Evolutionary conservation across 2,797 vertebrate species (phyloP).

Genomic region (Acipenser transmontanus): DNA sequence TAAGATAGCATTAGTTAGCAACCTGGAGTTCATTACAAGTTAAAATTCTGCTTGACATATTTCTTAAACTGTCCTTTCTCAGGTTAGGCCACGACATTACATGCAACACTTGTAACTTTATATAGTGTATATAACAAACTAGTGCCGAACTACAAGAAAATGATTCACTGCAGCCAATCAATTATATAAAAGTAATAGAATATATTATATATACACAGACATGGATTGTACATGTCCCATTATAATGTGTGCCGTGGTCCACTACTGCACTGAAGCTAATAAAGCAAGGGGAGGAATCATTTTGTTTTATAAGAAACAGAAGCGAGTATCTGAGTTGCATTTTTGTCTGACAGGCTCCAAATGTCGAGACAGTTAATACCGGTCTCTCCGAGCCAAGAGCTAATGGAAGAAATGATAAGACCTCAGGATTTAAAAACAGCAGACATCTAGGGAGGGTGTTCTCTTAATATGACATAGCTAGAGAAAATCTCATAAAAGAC

Average conservation of each 20-base stretch:
- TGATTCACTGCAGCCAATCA: not conserved
- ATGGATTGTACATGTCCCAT: not conserved
- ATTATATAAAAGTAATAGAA: conserved; percentile 12
- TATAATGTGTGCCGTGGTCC: too few species aligned
- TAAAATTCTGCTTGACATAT: too few species aligned
- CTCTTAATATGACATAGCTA: conserved; percentile 41
- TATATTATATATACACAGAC: conserved; percentile 3
- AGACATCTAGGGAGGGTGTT: conserved; percentile 33
- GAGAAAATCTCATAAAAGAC: conserved; percentile 23
- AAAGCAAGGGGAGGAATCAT: not conserved
- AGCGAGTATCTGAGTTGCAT: conserved; percentile 18
- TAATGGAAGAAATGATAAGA: conserved; percentile 21
- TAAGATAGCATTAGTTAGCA: too few species aligned
- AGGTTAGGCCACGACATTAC: too few species aligned
- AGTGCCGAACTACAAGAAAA: conserved; percentile 9
- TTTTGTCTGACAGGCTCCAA: conserved; percentile 3
- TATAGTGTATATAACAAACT: too few species aligned
- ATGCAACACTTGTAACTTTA: too few species aligned
- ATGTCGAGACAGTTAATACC: conserved; percentile 12
- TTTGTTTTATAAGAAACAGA: conserved; percentile 7
- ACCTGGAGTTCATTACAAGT: too few species aligned
- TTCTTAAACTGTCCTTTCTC: too few species aligned
- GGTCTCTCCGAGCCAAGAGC: conserved; percentile 2
- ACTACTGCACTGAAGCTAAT: too few species aligned
- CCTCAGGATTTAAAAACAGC: conserved; percentile 5